Evolutionary conservation across 2,888 invertebrate species (phyloP).

Genomic region (Nemotelus nigrinus): DNA sequence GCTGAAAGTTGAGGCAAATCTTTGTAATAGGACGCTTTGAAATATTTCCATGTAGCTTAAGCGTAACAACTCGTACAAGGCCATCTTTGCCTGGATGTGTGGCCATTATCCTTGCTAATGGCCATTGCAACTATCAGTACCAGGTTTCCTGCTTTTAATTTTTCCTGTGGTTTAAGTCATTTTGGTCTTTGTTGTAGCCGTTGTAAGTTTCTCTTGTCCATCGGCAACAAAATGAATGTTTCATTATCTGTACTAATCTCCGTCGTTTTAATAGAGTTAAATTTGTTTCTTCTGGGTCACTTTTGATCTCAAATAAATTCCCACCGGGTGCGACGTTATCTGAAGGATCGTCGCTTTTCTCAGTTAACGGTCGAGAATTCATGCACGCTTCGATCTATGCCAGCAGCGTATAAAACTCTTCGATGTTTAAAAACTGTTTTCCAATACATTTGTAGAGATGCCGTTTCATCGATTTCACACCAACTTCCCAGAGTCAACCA

Average conservation of each 20-base stretch:
- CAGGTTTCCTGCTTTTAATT: not conserved
- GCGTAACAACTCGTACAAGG: not conserved
- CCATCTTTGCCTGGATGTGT: not conserved
- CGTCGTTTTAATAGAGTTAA: not conserved
- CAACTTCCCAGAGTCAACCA: too few relatives aligned
- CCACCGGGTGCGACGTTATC: not conserved
- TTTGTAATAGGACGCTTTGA: not conserved
- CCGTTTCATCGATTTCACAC: too few relatives aligned
- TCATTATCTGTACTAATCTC: not conserved
- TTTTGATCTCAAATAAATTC: not conserved
- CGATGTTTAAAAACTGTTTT: not conserved
- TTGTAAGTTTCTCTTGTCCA: slow-evolving; percentile 8
- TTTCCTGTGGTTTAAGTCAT: slow-evolving; percentile 1
- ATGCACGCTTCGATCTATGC: not conserved
- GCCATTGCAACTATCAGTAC: not conserved
- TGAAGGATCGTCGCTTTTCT: not conserved
- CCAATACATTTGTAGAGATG: not conserved
- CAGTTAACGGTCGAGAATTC: not conserved
- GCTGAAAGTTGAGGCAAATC: not conserved
- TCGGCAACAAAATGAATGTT: not conserved
- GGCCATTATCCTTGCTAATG: not conserved
- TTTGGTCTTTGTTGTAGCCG: slow-evolving; percentile 7
- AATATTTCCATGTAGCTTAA: not conserved
- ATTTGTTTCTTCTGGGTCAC: not conserved
- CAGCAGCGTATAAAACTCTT: not conserved